Base-by-base conservation (phyloP, 2,888 invertebrate genomes). In the Drosophila paucipuncta region DNA sequence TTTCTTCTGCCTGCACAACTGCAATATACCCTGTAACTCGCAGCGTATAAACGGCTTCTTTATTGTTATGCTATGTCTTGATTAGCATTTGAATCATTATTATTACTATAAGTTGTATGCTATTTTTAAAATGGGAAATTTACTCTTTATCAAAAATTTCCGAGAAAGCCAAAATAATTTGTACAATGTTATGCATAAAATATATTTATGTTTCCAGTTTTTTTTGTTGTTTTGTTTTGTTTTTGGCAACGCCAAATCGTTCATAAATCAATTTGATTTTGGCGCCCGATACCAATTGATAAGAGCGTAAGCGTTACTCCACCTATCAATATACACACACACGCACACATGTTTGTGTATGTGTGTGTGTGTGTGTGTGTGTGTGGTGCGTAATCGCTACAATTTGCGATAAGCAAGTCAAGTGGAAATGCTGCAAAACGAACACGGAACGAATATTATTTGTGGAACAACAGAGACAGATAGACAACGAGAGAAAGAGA, bases 201-300 rank as follows among this genome's bases (percentile, higher is more conserved):
- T 28, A 25, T 47, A 16, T 47, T 47, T 47, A 16, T 25, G 16
- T 47, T 30, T 30, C 5, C 0, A 54, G 16, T n/a, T 18, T 30
- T 57, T 54, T 37, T n/a, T 4, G 28, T 41, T 11, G 7, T n/a
- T 18, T 28, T 22, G 6, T 35, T 63, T 53, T 47, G 65, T 71
- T 85, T 84, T 80, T 76, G 71, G 76, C 76, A 85, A 73, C 73
- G 71, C 73, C 76, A 86, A 89, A 89, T 87, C 85, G 83, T 74
- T 78, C 72, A 84, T 91, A 89, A 91, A 89, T 91, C 91, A 89
- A 89, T 89, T 90, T 81, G 89, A 90, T 89, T 85, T 78, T 53
- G 59, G 47, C 66, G 65, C 43, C 31, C 73, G 86, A 89, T 89
- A 85, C 58, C 54, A 71, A 39, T 63, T 79, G 85, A 89, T 85